Evolutionary conservation across 2,113 vertebrate genomes (phyloP).

Genomic region (Pavo muticus): DNA sequence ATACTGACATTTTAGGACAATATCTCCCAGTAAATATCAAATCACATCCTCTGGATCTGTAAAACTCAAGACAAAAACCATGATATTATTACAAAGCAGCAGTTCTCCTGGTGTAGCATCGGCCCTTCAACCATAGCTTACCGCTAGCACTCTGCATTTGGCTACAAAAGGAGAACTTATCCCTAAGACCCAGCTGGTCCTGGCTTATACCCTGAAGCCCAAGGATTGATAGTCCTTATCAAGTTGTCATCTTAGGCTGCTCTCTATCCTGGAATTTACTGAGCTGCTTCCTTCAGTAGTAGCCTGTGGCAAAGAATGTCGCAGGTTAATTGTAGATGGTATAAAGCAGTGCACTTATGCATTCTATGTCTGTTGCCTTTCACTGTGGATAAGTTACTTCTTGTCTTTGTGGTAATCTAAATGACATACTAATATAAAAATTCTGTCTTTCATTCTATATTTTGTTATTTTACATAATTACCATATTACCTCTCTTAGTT

Average conservation of each 20-base stretch:
- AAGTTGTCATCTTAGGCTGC: background rate
- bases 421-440: background rate
- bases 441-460: background rate
- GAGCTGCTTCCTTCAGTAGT: background rate
- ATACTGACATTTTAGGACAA: conserved; percentile 27
- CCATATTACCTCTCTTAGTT: background rate
- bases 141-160: accelerated
- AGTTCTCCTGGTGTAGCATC: background rate
- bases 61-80: background rate
- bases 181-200: background rate
- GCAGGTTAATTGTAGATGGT: background rate
- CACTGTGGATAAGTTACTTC: background rate
- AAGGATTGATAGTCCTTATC: background rate
- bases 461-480: background rate
- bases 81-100: background rate
- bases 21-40: background rate
- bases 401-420: background rate
- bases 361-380: background rate
- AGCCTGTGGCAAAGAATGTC: background rate
- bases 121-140: accelerated
- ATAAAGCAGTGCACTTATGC: background rate
- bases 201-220: background rate
- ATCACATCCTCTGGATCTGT: background rate
- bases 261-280: background rate
- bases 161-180: background rate